Base-by-base conservation (phyloP, 2,113 vertebrate genomes). In the Tympanuchus pallidicinctus region DNA sequence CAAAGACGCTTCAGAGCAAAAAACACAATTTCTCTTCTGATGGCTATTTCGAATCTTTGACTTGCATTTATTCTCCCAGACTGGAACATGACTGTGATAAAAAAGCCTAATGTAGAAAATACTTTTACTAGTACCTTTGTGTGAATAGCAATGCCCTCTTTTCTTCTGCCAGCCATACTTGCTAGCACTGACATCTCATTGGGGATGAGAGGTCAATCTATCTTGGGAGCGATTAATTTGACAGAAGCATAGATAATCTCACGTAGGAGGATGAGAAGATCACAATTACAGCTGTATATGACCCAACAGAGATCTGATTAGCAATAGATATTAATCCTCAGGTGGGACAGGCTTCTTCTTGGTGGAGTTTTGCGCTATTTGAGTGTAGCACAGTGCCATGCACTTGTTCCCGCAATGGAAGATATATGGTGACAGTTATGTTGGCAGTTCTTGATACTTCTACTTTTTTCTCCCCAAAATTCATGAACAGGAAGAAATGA, bases 141-240 rank as follows among this genome's bases (percentile, higher is more conserved):
- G 15, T 8, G 76, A 72, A 8, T 16, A 56, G 18, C 43, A 60
- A 2, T 8, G 15, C 6, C 3, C 17, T 24, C 25, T 36, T 57
- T 5, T 66, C 25, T 22, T 61, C 54, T 79, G 34, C 27, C 1
- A 4, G 22, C 25, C 1, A 0, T 13, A 82, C 60, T 32, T 70
- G 16, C 30, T 40, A 67, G 38, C 1, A 19, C 16, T 67, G 25
- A 10, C 3, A 1, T 4, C 1, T 70, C 59, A 8, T n/a, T 4
- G 7, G 32, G 32, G 6, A 20, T 13, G 48, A 56, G 43, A 17
- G 21, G 28, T 19, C 8, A 13, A 42, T 32, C 11, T 27, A 8
- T 28, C 15, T 69, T n/a, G 13, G 47, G 36, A 57, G 11, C 3
- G 8, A 63, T 50, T 28, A 32, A 60, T 77, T 78, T 88, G 47